Base-by-base conservation (phyloP, 92 coral and sea anemone species). In the Galaxea fascicularis region DNA sequence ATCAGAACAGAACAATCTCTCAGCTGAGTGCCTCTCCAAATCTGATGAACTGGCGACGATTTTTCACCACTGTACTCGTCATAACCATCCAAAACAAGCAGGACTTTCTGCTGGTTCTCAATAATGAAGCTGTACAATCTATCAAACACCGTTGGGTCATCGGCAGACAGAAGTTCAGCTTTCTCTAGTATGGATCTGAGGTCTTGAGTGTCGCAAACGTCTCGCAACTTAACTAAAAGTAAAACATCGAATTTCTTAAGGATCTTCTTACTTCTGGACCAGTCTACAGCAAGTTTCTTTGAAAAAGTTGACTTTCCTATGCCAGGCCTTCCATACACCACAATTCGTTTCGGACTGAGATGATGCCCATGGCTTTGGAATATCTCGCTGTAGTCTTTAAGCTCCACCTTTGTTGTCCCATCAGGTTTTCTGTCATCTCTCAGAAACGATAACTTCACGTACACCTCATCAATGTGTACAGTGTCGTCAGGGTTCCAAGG, bases 1-100 rank as follows among this genome's bases (percentile, higher is more conserved):
- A 78, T 44, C 7, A 78, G n/a, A 17, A 78, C 59, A 30, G 16
- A 13, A 17, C 83, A 62, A 16, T 78, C 83, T 24, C 83, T 45
- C 44, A 78, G 59, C n/a, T 24, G 57, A 15, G 10, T 16, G 41
- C 83, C 83, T 11, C 18, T 78, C 71, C 71, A 62, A 28, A 78
- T 63, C 31, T 46, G 53, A 65, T 57, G 22, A 3, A 78, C 73
- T 17, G 24, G 58, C 10, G 83, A 64, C 30, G 83, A 17, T 10
- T 13, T 65, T 8, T 25, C 73, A 0, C 53, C 28, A 30, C 73
- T 65, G 47, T 78, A 78, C 35, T 78, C 83, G 46, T 78, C 83
- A 27, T n/a, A 78, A 0, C 83, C 83, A 44, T 78, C 83, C 57
- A 78, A 78, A 63, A 78, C 57, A 46, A 78, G 41, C 25, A 78